A percentile compares a stretch with the other conserved stretches of the same genome.
Evolutionary conservation across 2,797 vertebrate genomes (phyloP).

Genomic region (Distichodus sexfasciatus): DNA sequence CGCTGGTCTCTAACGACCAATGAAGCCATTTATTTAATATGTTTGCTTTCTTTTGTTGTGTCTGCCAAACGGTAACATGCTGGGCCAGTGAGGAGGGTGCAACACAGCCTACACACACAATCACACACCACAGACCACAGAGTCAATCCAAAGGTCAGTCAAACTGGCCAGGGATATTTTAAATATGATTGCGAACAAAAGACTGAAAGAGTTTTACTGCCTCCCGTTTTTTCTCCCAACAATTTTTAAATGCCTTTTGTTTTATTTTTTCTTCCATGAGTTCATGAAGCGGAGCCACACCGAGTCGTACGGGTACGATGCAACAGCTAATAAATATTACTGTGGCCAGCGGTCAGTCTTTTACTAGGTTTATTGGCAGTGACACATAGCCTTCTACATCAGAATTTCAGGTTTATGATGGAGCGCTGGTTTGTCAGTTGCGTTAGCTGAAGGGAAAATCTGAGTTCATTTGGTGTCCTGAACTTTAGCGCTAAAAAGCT

Average conservation of each 20-base stretch:
- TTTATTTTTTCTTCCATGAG: constrained; percentile 34
- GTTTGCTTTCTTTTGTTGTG: constrained; percentile 35
- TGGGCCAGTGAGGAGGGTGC: constrained; percentile 37
- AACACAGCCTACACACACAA: constrained; percentile 34
- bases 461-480: constrained; percentile 1
- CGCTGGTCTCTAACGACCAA: constrained; percentile 52
- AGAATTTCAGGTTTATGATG: constrained; percentile 43
- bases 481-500: too few relatives aligned
- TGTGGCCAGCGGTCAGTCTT: constrained; percentile 3
- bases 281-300: constrained; percentile 23
- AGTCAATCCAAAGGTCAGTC: constrained; percentile 47
- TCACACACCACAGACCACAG: too few relatives aligned
- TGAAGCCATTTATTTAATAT: constrained; percentile 49
- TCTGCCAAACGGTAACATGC: constrained; percentile 40
- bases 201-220: constrained; percentile 17
- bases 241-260: background rate
- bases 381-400: constrained; percentile 46
- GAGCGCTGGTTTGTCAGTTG: constrained; percentile 47
- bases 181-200: constrained; percentile 44
- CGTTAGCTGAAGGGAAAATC: constrained; percentile 31
- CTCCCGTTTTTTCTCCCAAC: too few relatives aligned
- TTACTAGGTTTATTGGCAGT: constrained; percentile 35
- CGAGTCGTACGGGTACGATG: constrained; percentile 25
- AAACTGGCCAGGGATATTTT: constrained; percentile 37
- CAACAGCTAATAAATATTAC: constrained; percentile 49